These are phyloP conservation scores for Spodoptera litura DNA, from an alignment of 1,140 invertebrate species.

Conservation along the genomic window DNA sequence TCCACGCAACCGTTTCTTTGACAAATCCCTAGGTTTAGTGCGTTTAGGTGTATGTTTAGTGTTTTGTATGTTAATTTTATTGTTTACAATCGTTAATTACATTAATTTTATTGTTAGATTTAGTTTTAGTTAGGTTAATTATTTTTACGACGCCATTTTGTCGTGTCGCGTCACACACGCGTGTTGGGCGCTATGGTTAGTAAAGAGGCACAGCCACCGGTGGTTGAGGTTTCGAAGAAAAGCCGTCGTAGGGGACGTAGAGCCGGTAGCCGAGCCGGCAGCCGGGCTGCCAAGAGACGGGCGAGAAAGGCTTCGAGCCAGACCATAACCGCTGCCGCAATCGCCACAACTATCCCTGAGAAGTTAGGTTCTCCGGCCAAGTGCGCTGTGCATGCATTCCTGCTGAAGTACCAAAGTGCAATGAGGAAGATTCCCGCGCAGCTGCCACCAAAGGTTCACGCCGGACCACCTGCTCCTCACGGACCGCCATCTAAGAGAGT, in stretches of 20 bases:
- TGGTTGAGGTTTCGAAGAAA: conserved; percentile 61
- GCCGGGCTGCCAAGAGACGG: conserved; percentile 61
- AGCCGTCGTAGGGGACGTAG: conserved; percentile 65
- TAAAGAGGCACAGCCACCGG: conserved; percentile 60
- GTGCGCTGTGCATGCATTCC: conserved; percentile 76
- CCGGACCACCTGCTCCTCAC: conserved; percentile 63
- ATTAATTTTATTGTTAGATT: conserved; percentile 48
- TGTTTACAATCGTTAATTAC: conserved; percentile 55
- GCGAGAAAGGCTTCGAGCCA: conserved; percentile 56
- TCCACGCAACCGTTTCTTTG: conserved; percentile 47
- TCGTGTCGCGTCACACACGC: conserved; percentile 54
- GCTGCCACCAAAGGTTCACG: conserved; percentile 74
- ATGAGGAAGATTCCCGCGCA: conserved; percentile 74
- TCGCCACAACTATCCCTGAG: conserved; percentile 20
- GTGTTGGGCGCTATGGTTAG: conserved; percentile 61
- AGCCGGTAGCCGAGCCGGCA: conserved; percentile 60
- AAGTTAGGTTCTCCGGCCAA: conserved; percentile 62
- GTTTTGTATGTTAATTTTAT: conserved; percentile 61
- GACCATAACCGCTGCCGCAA: conserved; percentile 36
- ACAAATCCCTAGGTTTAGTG: conserved; percentile 41
- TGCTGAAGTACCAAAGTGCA: conserved; percentile 75
- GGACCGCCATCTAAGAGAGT: conserved; percentile 73
- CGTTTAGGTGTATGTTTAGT: conserved; percentile 49
- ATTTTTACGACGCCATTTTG: conserved; percentile 76
- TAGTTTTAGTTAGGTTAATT: conserved; percentile 60